Evolutionary conservation across 2,888 invertebrate species (phyloP).

Genomic region (Deilephila elpenor): DNA sequence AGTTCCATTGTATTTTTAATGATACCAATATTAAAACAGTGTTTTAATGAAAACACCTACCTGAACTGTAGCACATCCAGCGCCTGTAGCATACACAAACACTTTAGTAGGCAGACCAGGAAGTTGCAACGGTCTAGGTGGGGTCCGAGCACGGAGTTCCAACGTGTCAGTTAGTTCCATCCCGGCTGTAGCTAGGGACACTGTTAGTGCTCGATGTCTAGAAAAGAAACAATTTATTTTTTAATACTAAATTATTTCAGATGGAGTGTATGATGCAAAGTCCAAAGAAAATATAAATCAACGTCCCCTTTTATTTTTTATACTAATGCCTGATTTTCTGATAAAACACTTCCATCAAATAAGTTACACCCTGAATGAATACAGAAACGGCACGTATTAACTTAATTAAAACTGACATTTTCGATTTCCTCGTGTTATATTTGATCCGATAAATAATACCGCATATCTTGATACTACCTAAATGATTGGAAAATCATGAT

Average conservation of each 20-base stretch:
- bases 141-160: slow-evolving; percentile 82
- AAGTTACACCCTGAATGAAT: not conserved
- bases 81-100: slow-evolving; percentile 88
- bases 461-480: too few species aligned
- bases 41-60: slow-evolving; percentile 54
- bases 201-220: slow-evolving; percentile 86
- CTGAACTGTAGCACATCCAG: slow-evolving; percentile 88
- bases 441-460: too few species aligned
- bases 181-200: slow-evolving; percentile 88
- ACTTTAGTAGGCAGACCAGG: slow-evolving; percentile 88
- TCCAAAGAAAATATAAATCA: too few species aligned
- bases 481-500: not conserved
- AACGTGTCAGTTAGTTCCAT: slow-evolving; percentile 89
- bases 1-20: too few species aligned
- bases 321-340: too few species aligned
- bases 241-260: too few species aligned
- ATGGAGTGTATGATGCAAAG: too few species aligned
- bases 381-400: not conserved
- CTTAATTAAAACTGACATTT: too few species aligned
- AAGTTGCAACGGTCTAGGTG: slow-evolving; percentile 82
- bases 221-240: slow-evolving; percentile 28
- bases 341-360: too few species aligned
- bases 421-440: too few species aligned
- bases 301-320: too few species aligned
- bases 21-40: not conserved